phyloP scores from a whole-genome alignment of 2,888 invertebrate genomes.

The Tenodera sinensis region DNA sequence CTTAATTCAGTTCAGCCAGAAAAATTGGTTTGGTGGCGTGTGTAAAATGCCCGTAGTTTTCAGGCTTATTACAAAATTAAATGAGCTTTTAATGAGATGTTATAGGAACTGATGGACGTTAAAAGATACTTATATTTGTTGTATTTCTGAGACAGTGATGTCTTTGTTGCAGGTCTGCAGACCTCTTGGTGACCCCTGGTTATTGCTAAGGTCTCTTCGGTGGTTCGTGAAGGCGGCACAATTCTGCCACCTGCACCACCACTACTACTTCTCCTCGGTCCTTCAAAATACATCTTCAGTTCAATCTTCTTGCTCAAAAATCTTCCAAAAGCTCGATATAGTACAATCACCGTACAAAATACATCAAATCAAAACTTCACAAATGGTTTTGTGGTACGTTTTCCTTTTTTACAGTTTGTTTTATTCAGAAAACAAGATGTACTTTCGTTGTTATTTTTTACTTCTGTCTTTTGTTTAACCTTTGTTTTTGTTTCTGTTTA shows the following conservation, averaged over 20 bases:
- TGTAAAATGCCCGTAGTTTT: neutral
- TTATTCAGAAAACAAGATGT: neutral
- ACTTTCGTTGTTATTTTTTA: slow-evolving; percentile 17
- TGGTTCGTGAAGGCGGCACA: neutral
- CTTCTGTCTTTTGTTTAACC: neutral
- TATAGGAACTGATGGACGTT: neutral
- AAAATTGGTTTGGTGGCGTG: neutral
- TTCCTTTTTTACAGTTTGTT: slow-evolving; percentile 11
- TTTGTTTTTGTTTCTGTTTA: neutral
- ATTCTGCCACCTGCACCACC: neutral
- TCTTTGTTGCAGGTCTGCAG: slow-evolving; percentile 13
- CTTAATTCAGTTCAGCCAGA: too few species aligned
- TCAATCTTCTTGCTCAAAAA: slow-evolving; percentile 9
- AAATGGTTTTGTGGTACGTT: slow-evolving; percentile 32
- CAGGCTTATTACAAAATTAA: neutral
- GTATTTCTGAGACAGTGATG: neutral
- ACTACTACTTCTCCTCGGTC: neutral
- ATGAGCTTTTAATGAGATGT: neutral
- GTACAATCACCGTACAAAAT: slow-evolving; percentile 8
- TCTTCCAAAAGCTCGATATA: neutral
- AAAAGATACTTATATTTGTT: neutral
- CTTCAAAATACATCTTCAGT: slow-evolving; percentile 4
- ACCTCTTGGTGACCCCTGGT: neutral
- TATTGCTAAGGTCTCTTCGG: slow-evolving; percentile 10
- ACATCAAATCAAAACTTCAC: slow-evolving; percentile 25